Percentiles rank a stretch among this genome's conserved stretches.
These are phyloP conservation scores for Dendrolimus houi DNA, from an alignment of 2,888 invertebrate species.

Conservation along the genomic window DNA sequence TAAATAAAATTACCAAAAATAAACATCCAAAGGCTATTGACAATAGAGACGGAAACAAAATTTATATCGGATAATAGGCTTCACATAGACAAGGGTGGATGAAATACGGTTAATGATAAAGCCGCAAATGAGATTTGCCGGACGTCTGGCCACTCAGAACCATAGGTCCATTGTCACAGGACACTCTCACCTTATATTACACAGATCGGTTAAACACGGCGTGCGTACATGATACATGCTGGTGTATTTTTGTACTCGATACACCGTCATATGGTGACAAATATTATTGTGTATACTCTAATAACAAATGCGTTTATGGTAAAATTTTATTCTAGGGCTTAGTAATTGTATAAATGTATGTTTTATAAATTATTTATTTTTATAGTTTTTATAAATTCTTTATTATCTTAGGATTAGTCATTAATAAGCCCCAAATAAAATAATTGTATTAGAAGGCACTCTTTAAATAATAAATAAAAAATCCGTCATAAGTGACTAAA, in stretches of 20 bases:
- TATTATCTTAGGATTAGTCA: no score
- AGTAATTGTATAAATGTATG: no score
- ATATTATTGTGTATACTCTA: no score
- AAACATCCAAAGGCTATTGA: slow-evolving; percentile 58
- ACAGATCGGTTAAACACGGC: slow-evolving; percentile 50
- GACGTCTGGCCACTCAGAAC: slow-evolving; percentile 71
- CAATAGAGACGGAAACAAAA: slow-evolving; percentile 63
- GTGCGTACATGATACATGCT: slow-evolving; percentile 42
- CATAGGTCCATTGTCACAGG: slow-evolving; percentile 63
- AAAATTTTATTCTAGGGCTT: no score
- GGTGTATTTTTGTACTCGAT: slow-evolving; percentile 10
- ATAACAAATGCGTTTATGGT: no score
- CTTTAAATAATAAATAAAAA: no score
- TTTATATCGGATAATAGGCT: slow-evolving; percentile 71
- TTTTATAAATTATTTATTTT: no score
- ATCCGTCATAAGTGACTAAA: no score
- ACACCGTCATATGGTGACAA: no score
- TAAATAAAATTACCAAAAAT: slow-evolving; percentile 44
- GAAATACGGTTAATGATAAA: slow-evolving; percentile 75
- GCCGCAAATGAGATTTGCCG: slow-evolving; percentile 76
- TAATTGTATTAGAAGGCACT: no score
- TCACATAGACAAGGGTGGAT: slow-evolving; percentile 61
- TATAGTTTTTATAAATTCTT: no score
- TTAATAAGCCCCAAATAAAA: no score
- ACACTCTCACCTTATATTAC: slow-evolving; percentile 69